Base-by-base conservation (phyloP, 2,888 invertebrate species). In the Volucella zonaria region DNA sequence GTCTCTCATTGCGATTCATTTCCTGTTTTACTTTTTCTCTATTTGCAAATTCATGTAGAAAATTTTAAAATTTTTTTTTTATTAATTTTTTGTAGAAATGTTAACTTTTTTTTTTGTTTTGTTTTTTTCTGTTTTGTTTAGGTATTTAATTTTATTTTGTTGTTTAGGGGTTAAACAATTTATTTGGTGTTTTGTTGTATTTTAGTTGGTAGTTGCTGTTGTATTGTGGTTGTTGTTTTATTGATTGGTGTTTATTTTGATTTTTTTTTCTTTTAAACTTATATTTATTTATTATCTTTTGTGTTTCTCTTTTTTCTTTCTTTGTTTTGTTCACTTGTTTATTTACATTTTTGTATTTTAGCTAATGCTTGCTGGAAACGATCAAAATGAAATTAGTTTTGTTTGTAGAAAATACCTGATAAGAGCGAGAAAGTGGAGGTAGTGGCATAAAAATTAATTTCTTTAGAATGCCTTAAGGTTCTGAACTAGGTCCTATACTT, bases 1-100 rank as follows among this genome's bases (percentile, higher is more conserved):
- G 87, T 88, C 87, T 87, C 87, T 82, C 79, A 87, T 88, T 77
- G 82, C 87, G 87, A 85, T 87, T 82, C 88, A 88, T 88, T 87
- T 81, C 87, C 75, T 79, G 43, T 66, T 68, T 49, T 51, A 10
- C 67, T 82, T 68, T 79, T 79, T 51, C 59, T 68, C 42, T 51
- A 10, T 71, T 82, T 68, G 70, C 58, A 61, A 79, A 79, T 80
- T 75, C 67, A 66, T 68, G 49, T 40, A 66, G 58, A 79, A 71
- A 78, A 77, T 77, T 68, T 61, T 38, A 12, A 42, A 31, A 59
- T 59, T 31, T 31, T 31, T 31, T 59, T 31, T 31, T 31, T 31
- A 31, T 1, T 42, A 42, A 10, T 61, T 43, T 4, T 54, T 14
- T 73, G 23, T 56, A 78, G 71, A 64, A 78, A 58, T 66, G 31